phyloP scores from a whole-genome alignment of 2,797 vertebrate species.

The Linurgus olivaceus region DNA sequence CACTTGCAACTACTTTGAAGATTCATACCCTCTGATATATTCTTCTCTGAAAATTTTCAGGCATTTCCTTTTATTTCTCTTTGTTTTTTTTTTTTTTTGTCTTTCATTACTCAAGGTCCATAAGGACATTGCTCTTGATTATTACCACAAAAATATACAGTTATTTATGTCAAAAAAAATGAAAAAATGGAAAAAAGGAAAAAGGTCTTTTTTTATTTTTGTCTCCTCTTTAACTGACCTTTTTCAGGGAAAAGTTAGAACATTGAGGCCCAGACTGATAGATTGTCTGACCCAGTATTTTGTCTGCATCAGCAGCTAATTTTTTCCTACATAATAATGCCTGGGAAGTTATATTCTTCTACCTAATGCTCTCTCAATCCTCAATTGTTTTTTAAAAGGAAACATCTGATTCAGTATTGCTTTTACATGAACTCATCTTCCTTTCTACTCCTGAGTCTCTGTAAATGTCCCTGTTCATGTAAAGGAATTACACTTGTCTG shows the following conservation, averaged over 20 bases:
- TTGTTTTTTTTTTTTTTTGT: too few species aligned
- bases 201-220: background rate
- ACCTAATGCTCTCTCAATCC: background rate
- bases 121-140: background rate
- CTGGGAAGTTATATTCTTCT: background rate
- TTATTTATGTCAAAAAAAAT: background rate
- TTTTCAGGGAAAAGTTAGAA: background rate
- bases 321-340: background rate
- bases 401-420: background rate
- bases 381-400: background rate
- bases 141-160: background rate
- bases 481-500: background rate
- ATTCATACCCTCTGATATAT: background rate
- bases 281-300: background rate
- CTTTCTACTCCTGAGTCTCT: background rate
- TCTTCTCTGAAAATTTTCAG: background rate
- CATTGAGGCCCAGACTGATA: background rate
- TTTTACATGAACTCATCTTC: background rate
- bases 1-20: background rate
- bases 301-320: background rate
- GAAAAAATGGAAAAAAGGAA: too few species aligned
- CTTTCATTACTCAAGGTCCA: background rate
- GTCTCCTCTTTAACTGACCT: background rate
- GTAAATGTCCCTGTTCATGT: rapidly evolving
- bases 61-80: background rate